These are phyloP conservation scores for Diachasma alloeum DNA, from an alignment of 1,140 invertebrate genomes.

Conservation along the genomic window DNA sequence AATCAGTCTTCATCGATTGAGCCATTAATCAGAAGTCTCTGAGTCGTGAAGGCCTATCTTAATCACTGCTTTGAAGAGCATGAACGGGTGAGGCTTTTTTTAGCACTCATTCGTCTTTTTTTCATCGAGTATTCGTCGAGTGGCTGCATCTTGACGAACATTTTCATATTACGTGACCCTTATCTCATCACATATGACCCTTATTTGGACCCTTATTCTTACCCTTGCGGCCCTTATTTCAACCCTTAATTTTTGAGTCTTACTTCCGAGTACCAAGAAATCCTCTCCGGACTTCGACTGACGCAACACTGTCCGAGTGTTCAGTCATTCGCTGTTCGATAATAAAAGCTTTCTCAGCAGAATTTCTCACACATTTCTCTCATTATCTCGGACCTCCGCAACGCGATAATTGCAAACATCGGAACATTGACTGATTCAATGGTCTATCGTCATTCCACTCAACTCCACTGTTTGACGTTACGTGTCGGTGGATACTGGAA, in stretches of 20 bases:
- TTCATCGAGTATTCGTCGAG: background rate
- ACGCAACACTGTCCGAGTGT: background rate
- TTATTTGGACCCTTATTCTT: too few relatives aligned
- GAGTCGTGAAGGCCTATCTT: background rate
- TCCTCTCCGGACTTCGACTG: background rate
- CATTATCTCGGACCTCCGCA: background rate
- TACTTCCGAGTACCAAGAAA: too few relatives aligned
- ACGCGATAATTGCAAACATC: background rate
- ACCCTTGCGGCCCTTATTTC: too few relatives aligned
- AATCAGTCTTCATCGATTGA: slow-evolving; percentile 8
- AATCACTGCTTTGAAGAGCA: background rate
- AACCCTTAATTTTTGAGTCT: too few relatives aligned
- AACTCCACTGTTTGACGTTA: background rate
- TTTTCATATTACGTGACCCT: too few relatives aligned
- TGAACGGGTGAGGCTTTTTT: background rate
- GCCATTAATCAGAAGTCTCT: background rate
- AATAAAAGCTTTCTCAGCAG: background rate
- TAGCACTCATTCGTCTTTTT: background rate
- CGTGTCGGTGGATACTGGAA: slow-evolving; percentile 18
- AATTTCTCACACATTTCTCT: background rate
- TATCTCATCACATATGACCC: too few relatives aligned
- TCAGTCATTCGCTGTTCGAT: background rate
- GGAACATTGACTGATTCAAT: background rate
- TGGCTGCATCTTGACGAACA: too few relatives aligned
- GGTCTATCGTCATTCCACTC: background rate